phyloP scores from a whole-genome alignment of 2,888 invertebrate genomes.

The Pheosia tremula region DNA sequence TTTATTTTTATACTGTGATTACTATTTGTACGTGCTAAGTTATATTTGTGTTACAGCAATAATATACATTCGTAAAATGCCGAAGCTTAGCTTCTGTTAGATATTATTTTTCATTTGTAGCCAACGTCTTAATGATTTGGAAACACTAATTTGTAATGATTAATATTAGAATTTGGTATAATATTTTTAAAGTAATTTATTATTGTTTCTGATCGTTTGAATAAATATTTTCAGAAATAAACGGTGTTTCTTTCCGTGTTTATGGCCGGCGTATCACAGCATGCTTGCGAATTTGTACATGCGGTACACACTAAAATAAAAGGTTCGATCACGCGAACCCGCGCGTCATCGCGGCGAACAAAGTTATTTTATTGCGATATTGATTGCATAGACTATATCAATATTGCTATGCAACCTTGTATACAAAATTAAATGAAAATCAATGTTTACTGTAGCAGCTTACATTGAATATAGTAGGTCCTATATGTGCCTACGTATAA shows the following conservation, averaged over 20 bases:
- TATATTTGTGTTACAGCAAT: constrained; percentile 62
- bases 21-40: constrained; percentile 71
- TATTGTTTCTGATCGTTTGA: constrained; percentile 74
- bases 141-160: constrained; percentile 47
- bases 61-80: constrained; percentile 55
- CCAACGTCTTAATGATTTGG: constrained; percentile 44
- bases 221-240: constrained; percentile 63
- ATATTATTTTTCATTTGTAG: constrained; percentile 59
- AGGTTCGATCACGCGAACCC: no score
- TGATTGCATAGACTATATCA: no score
- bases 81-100: constrained; percentile 68
- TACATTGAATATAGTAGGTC: no score
- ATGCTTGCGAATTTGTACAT: no score
- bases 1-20: constrained; percentile 84
- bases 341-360: no score
- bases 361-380: no score
- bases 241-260: constrained; percentile 16
- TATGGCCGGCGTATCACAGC: neutral
- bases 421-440: neutral
- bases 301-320: no score
- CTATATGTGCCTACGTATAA: no score
- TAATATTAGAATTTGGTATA: constrained; percentile 62
- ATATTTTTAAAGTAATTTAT: constrained; percentile 67
- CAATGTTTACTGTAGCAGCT: no score
- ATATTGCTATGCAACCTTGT: no score